Evolutionary conservation across 2,888 invertebrate genomes (phyloP), one percentile per base, ranked within the genome.

Genomic region (Mechanitis messenoides): DNA sequence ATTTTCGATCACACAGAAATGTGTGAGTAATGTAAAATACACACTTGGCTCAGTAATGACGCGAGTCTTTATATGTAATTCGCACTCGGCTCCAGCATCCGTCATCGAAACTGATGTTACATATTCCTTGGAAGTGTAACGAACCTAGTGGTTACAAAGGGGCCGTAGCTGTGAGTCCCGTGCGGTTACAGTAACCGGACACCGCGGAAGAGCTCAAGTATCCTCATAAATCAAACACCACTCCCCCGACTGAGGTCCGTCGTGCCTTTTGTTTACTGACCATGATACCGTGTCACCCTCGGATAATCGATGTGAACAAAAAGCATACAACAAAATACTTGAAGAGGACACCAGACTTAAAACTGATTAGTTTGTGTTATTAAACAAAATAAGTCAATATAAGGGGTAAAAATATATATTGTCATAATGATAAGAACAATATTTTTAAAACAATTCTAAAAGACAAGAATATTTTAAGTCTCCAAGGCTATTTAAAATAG

Each of bases 121-220:
- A 60, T 62, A 60, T 64, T 68, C 60, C 63, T 63, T 67, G 63
- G 61, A 69, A 71, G 69, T 69, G 69, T 76, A 72, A 72, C 68
- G 69, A 69, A 70, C 69, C 62, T 63, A 68, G 74, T 71, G 75
- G 77, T 76, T 77, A 76, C 75, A 73, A 76, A 78, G 77, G 78
- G 76, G 74, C 65, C 74, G 72, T 70, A 74, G 68, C 69, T 70
- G 67, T 67, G 71, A 77, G 75, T 77, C 78, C 77, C 72, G 75
- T 79, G 83, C 78, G 83, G 83, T 81, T 74, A 74, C 77, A 78
- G 83, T 81, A 81, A 86, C 76, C 79, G 78, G 81, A 83, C 80
- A 84, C 84, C 79, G 77, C 86, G 87, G 87, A 88, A 87, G 85
- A 81, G 83, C 84, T 85, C 78, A 77, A 77, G 77, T 85, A 84